Base-by-base conservation (phyloP, 2,888 invertebrate species). In the Epinotia brunnichana region DNA sequence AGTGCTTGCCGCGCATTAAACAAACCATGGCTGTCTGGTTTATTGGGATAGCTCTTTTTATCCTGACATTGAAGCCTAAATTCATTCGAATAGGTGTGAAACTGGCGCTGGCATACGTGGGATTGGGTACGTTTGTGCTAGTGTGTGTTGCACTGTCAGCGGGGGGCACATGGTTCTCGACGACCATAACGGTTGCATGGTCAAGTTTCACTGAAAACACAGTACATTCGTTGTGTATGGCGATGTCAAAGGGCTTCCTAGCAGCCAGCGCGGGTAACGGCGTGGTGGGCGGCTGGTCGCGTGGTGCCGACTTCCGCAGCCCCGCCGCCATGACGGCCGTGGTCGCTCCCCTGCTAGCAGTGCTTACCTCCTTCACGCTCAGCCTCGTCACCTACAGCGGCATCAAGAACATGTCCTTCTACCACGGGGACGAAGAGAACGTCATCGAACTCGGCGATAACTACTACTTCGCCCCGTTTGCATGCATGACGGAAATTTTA, bases 321-420 rank as follows among this genome's bases (percentile, higher is more conserved):
- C 90, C 92, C 21, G 90, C 91, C 1, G 89, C 87, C n/a, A 92
- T 90, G 89, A 90, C 90, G 39, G 81, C 91, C 17, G 84, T 91
- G 63, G 82, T 85, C 11, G 77, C 83, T 2, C 77, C 89, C 29
- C 78, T 90, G 70, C 84, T 86, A 76, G 82, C 89, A 7, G 63
- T 84, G 44, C 84, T 87, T 72, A 66, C 85, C 21, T 80, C 85
- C 39, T 48, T 86, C 7, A 78, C 87, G 74, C 80, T 87, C 4
- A 78, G 85, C 35, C 80, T 91, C 11, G 85, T 91, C 69, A 77
- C 85, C 5, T 91, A 84, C 75, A 87, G 86, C 70, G 91, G 90
- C 10, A 84, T 92, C 15, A 90, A 89, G 81, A 86, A 86, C 2
- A 89, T 92, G 88, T 87, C 90, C 19, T 92, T 87, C 74, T 91